Conservation (phyloP, 2,797 vertebrate species). For the Arremon brunneinucha region DNA sequence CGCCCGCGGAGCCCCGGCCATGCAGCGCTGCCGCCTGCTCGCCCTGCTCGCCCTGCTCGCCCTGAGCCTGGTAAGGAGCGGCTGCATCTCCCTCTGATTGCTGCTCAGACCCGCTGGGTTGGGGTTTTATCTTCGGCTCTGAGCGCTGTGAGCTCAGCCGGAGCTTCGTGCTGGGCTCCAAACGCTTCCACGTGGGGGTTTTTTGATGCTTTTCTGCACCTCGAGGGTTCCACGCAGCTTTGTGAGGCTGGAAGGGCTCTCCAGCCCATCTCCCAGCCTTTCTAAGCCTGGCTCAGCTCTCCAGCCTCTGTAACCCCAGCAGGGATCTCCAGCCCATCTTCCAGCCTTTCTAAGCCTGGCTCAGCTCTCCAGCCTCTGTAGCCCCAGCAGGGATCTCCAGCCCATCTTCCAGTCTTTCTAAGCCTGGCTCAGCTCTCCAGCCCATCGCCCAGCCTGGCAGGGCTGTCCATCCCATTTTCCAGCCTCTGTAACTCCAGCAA, state of each 20-base stretch:
- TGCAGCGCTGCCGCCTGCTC: background rate
- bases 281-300: fast-evolving
- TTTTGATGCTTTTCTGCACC: fast-evolving
- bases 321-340: too few relatives aligned
- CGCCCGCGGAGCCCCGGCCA: background rate
- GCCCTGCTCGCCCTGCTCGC: background rate
- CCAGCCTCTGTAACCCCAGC: too few relatives aligned
- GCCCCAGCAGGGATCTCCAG: too few relatives aligned
- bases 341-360: too few relatives aligned
- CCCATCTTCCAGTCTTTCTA: too few relatives aligned
- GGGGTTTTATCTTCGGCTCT: background rate
- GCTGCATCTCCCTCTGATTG: background rate
- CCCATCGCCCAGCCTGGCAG: too few relatives aligned
- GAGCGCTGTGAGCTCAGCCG: fast-evolving
- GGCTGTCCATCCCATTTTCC: too few relatives aligned
- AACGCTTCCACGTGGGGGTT: fast-evolving
- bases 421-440: too few relatives aligned
- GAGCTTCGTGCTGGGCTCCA: background rate
- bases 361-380: too few relatives aligned
- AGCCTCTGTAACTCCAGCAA: too few relatives aligned
- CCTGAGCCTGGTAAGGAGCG: slow-evolving; percentile 29
- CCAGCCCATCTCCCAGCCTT: too few relatives aligned
- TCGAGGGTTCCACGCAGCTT: fast-evolving
- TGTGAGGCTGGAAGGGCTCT: too few relatives aligned
- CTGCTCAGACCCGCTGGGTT: fast-evolving